These are phyloP conservation scores for Branchinecta lynchi DNA, from an alignment of 1,140 invertebrate species.

Conservation along the genomic window DNA sequence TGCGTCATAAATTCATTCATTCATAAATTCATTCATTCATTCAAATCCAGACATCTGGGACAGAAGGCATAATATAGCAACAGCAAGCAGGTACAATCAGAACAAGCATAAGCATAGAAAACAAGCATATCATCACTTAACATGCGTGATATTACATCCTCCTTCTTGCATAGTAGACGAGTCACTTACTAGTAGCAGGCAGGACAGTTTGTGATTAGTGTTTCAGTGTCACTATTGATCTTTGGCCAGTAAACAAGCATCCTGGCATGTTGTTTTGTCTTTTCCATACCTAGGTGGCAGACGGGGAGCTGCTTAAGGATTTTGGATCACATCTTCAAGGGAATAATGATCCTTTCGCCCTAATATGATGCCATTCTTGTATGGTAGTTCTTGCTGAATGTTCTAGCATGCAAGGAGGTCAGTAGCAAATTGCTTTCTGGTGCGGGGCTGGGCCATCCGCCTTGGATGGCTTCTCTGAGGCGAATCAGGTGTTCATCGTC, in stretches of 20 bases:
- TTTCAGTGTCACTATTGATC: conserved; percentile 1
- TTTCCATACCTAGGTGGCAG: conserved; percentile 1
- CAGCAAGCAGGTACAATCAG: too few species aligned
- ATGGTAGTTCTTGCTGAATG: not conserved
- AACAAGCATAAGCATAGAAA: too few species aligned
- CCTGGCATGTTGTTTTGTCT: conserved; percentile 5
- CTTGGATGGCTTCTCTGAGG: conserved; percentile 4
- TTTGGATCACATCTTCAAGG: conserved; percentile 9
- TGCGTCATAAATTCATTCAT: too few species aligned
- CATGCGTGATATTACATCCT: too few species aligned
- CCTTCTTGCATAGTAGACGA: too few species aligned
- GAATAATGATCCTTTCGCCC: not conserved
- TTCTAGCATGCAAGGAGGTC: conserved; percentile 9
- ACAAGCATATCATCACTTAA: too few species aligned
- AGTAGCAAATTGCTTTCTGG: conserved; percentile 1
- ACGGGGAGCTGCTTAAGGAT: conserved; percentile 4
- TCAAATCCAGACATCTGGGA: too few species aligned
- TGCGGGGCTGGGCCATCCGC: conserved; percentile 7
- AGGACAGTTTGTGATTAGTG: conserved; percentile 1
- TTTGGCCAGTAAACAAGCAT: conserved; percentile 6
- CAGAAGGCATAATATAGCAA: too few species aligned
- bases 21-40: too few species aligned
- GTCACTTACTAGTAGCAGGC: too few species aligned
- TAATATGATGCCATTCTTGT: conserved; percentile 1
- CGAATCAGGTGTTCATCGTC: not conserved